These are phyloP conservation scores for Sturnira hondurensis DNA, from an alignment of 2,113 vertebrate genomes.

Conservation along the genomic window DNA sequence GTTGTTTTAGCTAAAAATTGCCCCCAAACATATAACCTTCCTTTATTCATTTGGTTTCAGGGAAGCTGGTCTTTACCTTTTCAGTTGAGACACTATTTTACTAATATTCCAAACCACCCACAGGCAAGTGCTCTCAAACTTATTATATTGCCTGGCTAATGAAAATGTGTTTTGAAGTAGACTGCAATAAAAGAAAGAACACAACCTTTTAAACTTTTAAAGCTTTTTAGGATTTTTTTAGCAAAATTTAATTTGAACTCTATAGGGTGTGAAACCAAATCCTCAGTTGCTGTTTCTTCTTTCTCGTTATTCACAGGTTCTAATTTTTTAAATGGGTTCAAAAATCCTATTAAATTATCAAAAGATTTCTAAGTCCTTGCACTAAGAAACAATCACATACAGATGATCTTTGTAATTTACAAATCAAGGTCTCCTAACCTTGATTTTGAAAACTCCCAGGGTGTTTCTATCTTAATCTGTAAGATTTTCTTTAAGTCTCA, in stretches of 20 bases:
- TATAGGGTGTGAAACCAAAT: neutral
- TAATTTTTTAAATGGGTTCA: neutral
- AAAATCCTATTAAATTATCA: neutral
- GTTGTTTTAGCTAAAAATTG: neutral
- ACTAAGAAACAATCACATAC: neutral
- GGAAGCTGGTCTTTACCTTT: neutral
- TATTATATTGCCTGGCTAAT: neutral
- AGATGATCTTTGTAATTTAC: slow-evolving; percentile 5
- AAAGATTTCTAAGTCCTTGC: neutral
- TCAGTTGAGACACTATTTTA: neutral
- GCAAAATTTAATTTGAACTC: slow-evolving; percentile 10
- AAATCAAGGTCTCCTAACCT: neutral
- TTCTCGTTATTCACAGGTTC: neutral
- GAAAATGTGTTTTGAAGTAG: neutral
- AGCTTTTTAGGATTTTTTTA: neutral
- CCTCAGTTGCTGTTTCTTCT: slow-evolving; percentile 25
- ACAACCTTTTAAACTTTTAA: neutral
- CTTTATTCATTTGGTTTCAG: neutral
- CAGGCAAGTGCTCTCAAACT: too few relatives aligned
- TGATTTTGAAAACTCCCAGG: neutral
- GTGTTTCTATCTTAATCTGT: neutral
- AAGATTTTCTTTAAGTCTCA: neutral
- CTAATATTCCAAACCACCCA: neutral
- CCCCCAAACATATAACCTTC: neutral
- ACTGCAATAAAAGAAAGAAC: neutral